Evolutionary conservation across 2,113 vertebrate species (phyloP), one percentile per base, ranked within the genome.

Genomic region (Gallinago paraguaiae): DNA sequence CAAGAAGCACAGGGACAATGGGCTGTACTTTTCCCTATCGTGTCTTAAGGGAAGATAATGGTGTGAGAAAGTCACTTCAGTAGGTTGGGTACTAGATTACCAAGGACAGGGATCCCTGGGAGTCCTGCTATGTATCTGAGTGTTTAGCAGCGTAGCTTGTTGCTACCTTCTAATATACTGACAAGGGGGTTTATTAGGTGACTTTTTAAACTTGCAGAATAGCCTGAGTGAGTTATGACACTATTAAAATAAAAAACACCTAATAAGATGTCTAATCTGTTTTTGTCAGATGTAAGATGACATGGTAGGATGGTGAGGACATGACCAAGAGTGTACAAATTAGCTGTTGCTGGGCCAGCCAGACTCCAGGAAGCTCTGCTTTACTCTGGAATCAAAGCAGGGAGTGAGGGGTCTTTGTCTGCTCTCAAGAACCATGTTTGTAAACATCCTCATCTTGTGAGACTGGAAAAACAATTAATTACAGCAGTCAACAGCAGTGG

Each of bases 21-120:
- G 35, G 14, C 8, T 65, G 13, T 79, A 13, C 35, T 70, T 37
- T 33, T 13, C 9, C 4, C 24, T 27, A 0, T 37, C 10, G 0
- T 17, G 20, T 57, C 59, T 46, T 48, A 17, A 68, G 15, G 41
- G 69, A 67, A 43, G 14, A 46, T 11, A 51, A 54, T 9, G 18
- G 6, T 18, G 3, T 60, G 17, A 60, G n/a, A 46, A 33, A 67
- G 23, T 31, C 76, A 24, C 39, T 37, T 33, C 3, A 41, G 4
- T 10, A 51, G 39, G 8, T 3, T 43, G 45, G 10, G 20, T 53
- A 53, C 22, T 14, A 22, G 61, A 33, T 30, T 18, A 18, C 13
- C 27, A 65, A 46, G 7, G 18, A 15, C 5, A 48, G 65, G 18
- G 17, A 41, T 72, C 27, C 18, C 28, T 45, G 20, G 8, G 33